Conservation (phyloP, 2,888 invertebrate species). For the Scotopteryx bipunctaria region DNA sequence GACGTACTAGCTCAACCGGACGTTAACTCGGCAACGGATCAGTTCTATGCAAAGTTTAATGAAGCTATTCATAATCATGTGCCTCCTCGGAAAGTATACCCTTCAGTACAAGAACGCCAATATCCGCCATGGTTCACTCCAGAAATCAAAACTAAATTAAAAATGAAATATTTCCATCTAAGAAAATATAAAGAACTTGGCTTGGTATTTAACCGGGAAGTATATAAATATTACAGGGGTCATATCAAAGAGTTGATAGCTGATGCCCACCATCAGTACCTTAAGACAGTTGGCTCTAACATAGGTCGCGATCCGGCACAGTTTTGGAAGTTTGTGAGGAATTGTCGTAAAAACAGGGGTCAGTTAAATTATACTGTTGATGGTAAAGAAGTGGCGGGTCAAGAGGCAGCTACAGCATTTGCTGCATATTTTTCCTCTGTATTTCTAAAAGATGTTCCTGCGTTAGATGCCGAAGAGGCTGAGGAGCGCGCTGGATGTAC, state of each 20-base stretch:
- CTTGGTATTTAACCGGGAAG: not conserved
- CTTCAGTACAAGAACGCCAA: not conserved
- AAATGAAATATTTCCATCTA: constrained; percentile 10
- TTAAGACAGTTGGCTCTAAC: not conserved
- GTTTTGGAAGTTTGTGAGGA: not conserved
- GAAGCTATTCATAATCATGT: not conserved
- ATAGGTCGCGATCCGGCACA: not conserved
- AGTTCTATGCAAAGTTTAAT: constrained; percentile 3
- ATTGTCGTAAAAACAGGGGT: not conserved
- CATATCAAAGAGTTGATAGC: not conserved
- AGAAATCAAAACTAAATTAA: constrained; percentile 8
- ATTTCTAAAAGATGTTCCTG: not conserved
- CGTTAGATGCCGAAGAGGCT: not conserved
- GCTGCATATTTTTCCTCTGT: constrained; percentile 3
- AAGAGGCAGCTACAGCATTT: constrained; percentile 3
- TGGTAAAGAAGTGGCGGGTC: not conserved
- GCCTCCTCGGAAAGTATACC: not conserved
- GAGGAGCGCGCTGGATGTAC: not conserved
- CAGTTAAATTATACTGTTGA: not conserved
- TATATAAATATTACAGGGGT: not conserved
- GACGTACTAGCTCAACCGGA: not conserved
- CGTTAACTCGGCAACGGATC: not conserved
- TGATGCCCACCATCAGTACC: not conserved
- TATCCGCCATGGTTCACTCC: not conserved
- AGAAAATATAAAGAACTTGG: constrained; percentile 8